Percentiles rank a stretch among this genome's conserved stretches.
Conservation (phyloP, 2,888 invertebrate genomes). For the Agonopterix subpropinquella region DNA sequence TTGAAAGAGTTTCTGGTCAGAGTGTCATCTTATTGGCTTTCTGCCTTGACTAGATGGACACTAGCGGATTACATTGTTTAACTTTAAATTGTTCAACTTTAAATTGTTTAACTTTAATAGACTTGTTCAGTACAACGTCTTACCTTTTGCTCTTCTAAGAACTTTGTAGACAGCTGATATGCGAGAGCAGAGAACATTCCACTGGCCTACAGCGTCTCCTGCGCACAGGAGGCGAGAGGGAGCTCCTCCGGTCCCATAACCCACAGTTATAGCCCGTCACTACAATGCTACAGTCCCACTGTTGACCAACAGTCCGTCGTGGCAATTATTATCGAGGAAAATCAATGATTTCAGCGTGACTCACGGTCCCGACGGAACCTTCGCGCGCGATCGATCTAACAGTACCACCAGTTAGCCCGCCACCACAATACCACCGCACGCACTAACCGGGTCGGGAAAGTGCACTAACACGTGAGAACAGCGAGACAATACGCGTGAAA, state of each 20-base stretch:
- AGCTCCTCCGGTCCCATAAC: conserved; percentile 30
- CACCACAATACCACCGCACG: conserved; percentile 19
- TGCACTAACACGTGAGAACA: conserved; percentile 59
- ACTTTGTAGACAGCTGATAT: conserved; percentile 61
- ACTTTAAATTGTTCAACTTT: too few species aligned
- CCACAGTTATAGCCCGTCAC: not conserved
- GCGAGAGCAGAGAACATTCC: conserved; percentile 64
- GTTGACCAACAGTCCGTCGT: not conserved
- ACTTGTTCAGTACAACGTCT: not conserved
- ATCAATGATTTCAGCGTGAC: conserved; percentile 36
- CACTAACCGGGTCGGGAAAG: conserved; percentile 39
- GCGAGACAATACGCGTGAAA: conserved; percentile 66
- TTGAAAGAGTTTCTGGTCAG: too few species aligned
- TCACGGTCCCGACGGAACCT: conserved; percentile 28
- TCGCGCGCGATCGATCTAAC: conserved; percentile 29
- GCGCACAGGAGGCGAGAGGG: conserved; percentile 31
- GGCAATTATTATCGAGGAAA: conserved; percentile 22
- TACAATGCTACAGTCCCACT: not conserved
- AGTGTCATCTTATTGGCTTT: too few species aligned
- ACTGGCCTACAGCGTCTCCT: conserved; percentile 35
- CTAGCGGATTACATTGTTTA: too few species aligned
- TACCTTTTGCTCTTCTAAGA: conserved; percentile 63
- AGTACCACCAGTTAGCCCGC: conserved; percentile 19
- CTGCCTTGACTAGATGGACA: too few species aligned
- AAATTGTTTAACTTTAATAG: too few species aligned